Evolutionary conservation across 2,888 invertebrate genomes (phyloP).

Genomic region (Crepidodera aurea): DNA sequence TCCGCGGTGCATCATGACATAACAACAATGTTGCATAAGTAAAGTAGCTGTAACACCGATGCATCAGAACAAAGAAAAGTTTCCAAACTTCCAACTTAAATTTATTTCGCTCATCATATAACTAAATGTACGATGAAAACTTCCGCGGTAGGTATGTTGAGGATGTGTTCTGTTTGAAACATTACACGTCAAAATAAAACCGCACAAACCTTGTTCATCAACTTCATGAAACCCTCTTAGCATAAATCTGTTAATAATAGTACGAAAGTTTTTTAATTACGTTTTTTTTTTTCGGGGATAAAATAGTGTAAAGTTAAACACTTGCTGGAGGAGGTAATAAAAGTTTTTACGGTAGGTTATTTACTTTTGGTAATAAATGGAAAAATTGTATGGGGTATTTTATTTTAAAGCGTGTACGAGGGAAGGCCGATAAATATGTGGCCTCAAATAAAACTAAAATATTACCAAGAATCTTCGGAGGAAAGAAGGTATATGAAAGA

Average conservation of each 20-base stretch:
- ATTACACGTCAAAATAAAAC: conserved; percentile 36
- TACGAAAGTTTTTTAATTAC: conserved; percentile 16
- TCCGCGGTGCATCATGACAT: neutral
- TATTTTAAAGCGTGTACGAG: too few relatives aligned
- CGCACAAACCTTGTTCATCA: conserved; percentile 30
- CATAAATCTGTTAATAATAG: conserved; percentile 28
- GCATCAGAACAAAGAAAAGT: conserved; percentile 36
- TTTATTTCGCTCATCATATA: conserved; percentile 31
- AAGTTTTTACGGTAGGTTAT: too few relatives aligned
- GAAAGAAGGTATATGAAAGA: too few relatives aligned
- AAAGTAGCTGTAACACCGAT: conserved; percentile 14
- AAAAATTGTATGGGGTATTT: too few relatives aligned
- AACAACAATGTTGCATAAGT: neutral
- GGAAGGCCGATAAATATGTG: too few relatives aligned
- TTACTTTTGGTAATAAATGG: too few relatives aligned
- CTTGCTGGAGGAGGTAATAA: too few relatives aligned
- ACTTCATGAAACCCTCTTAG: conserved; percentile 27
- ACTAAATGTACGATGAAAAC: conserved; percentile 19
- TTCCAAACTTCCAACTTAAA: conserved; percentile 34
- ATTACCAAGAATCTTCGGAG: too few relatives aligned
- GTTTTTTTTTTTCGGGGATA: neutral
- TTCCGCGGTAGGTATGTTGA: conserved; percentile 28
- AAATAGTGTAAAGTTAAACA: too few relatives aligned
- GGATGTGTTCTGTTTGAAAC: conserved; percentile 35
- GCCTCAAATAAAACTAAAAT: too few relatives aligned